Evolutionary conservation across 2,888 invertebrate genomes (phyloP).

Genomic region (Rhaphigaster nebulosa): DNA sequence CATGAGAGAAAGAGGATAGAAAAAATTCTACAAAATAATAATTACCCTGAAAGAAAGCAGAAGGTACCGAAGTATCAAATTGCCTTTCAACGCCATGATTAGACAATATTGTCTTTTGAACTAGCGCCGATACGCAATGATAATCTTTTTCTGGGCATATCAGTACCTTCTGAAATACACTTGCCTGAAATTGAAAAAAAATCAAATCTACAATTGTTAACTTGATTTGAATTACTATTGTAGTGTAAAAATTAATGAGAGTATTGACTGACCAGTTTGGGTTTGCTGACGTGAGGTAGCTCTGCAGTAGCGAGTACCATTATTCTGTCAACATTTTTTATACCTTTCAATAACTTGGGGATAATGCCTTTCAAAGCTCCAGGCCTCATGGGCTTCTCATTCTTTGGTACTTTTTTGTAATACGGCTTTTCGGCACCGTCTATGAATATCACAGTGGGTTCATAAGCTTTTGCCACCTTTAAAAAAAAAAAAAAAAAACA

Average conservation of each 20-base stretch:
- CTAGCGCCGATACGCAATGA: conserved; percentile 71
- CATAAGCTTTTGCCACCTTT: conserved; percentile 74
- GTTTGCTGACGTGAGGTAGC: conserved; percentile 75
- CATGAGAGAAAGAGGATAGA: not conserved
- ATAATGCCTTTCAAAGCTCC: conserved; percentile 79
- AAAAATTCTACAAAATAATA: not conserved
- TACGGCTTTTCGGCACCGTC: conserved; percentile 79
- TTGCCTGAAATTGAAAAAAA: conserved; percentile 68
- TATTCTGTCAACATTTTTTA: conserved; percentile 77
- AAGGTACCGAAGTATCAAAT: conserved; percentile 74
- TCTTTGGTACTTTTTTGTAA: conserved; percentile 76
- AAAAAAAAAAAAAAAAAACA: not conserved
- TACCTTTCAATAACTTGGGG: conserved; percentile 79
- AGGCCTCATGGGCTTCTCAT: conserved; percentile 77
- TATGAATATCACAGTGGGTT: conserved; percentile 82
- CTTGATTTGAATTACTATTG: too few relatives aligned
- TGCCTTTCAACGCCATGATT: conserved; percentile 74
- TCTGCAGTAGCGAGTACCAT: conserved; percentile 78
- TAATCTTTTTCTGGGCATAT: conserved; percentile 74
- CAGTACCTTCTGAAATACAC: conserved; percentile 74
- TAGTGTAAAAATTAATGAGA: too few relatives aligned
- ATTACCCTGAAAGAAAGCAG: conserved; percentile 71
- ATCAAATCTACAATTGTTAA: too few relatives aligned
- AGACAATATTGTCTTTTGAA: conserved; percentile 73
- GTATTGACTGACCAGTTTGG: not conserved